Conservation (phyloP, 2,797 vertebrate species). For the Rhinatrema bivittatum region DNA sequence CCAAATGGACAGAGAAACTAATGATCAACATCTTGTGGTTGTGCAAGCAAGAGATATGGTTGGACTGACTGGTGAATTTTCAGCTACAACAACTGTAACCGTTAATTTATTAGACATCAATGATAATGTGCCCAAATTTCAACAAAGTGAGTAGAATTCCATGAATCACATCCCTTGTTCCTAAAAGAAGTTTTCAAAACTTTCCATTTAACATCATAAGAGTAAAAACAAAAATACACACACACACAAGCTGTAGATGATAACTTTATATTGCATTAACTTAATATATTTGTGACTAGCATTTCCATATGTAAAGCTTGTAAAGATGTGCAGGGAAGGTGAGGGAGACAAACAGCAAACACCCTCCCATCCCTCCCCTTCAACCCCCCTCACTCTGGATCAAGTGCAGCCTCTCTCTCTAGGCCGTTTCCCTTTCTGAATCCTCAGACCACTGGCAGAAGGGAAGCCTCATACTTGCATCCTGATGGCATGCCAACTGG, state of each 20-base stretch:
- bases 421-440: too few relatives aligned
- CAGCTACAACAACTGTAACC: slow-evolving; percentile 79
- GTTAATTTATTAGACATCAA: slow-evolving; percentile 84
- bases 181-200: not conserved
- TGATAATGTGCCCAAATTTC: slow-evolving; percentile 88
- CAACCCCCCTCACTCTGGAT: too few relatives aligned
- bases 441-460: too few relatives aligned
- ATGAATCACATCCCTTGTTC: not conserved
- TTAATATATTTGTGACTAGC: too few relatives aligned
- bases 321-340: not conserved
- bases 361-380: too few relatives aligned
- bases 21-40: slow-evolving; percentile 77
- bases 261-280: too few relatives aligned
- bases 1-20: slow-evolving; percentile 83
- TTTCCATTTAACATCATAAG: not conserved
- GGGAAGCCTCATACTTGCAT: too few relatives aligned
- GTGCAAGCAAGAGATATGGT: slow-evolving; percentile 91
- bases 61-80: slow-evolving; percentile 71
- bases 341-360: too few relatives aligned
- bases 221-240: not conserved
- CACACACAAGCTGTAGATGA: too few relatives aligned
- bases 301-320: not conserved
- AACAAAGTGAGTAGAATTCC: slow-evolving; percentile 72
- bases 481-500: too few relatives aligned
- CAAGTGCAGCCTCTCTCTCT: too few relatives aligned